A percentile compares a stretch with the other conserved stretches of the same genome.
Conservation (phyloP, 1,140 invertebrate genomes). For the Chelonus insularis region DNA sequence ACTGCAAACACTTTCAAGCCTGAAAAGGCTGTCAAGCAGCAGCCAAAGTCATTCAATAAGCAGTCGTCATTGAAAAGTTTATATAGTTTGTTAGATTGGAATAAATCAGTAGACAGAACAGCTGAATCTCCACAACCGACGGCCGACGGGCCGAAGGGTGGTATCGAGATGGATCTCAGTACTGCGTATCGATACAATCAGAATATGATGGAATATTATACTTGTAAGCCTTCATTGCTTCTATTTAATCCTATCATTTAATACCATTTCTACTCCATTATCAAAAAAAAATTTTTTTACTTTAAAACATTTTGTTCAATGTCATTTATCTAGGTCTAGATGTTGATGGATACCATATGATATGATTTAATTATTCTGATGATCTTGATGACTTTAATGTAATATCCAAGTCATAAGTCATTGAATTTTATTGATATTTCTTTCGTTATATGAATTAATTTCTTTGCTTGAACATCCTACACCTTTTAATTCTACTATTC, state of each 20-base stretch:
- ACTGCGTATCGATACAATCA: conserved; percentile 95
- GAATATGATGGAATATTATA: conserved; percentile 98
- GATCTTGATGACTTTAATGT: too few species aligned
- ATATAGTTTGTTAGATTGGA: conserved; percentile 21
- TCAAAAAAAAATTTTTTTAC: too few species aligned
- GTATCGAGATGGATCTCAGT: conserved; percentile 78
- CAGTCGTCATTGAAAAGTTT: conserved; percentile 23
- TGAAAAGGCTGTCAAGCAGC: conserved; percentile 36
- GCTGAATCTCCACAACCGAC: conserved; percentile 50
- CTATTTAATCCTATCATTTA: not conserved
- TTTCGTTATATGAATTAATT: too few species aligned
- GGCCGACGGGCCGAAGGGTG: conserved; percentile 45
- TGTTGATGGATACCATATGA: too few species aligned
- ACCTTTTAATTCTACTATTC: too few species aligned
- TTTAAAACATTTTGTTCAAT: too few species aligned
- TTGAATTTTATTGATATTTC: too few species aligned
- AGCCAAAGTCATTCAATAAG: too few species aligned
- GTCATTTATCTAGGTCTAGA: too few species aligned
- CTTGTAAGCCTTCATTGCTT: conserved; percentile 74
- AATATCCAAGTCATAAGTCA: too few species aligned
- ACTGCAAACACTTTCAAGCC: conserved; percentile 36
- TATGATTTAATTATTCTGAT: too few species aligned
- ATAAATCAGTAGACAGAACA: conserved; percentile 32
- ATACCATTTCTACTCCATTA: not conserved
- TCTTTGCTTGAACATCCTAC: too few species aligned